Percentiles rank a stretch among this genome's conserved stretches.
Evolutionary conservation across 2,113 vertebrate species (phyloP).

Genomic region (Grammomys dolichurus): DNA sequence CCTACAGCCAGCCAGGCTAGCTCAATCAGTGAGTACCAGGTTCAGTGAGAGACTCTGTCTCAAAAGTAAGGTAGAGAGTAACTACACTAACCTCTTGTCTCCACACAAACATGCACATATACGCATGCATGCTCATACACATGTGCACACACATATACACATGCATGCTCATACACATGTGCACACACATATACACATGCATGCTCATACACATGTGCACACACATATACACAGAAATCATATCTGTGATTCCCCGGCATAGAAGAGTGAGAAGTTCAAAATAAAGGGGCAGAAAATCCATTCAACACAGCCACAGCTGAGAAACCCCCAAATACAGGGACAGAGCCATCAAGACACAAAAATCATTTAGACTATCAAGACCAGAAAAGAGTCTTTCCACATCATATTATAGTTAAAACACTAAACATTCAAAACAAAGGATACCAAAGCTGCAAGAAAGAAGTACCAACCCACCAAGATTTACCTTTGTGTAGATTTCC

Average conservation of each 20-base stretch:
- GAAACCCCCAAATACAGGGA: background rate
- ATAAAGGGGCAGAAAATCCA: background rate
- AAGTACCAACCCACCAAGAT: background rate
- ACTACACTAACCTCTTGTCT: background rate
- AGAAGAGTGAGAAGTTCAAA: background rate
- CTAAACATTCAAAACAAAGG: background rate
- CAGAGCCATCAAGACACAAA: background rate
- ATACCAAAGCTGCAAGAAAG: background rate
- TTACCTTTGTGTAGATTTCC: background rate
- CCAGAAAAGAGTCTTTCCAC: background rate
- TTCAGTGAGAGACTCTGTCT: background rate
- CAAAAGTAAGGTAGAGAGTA: background rate
- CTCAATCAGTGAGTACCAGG: background rate
- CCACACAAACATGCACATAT: background rate
- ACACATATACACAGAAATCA: background rate
- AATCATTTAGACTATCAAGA: background rate
- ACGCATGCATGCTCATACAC: background rate
- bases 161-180: no score
- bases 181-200: background rate
- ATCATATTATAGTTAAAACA: background rate
- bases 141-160: background rate
- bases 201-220: background rate
- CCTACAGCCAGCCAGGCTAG: background rate
- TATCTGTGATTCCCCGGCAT: background rate
- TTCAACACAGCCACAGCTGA: background rate